Evolutionary conservation across 2,888 invertebrate species (phyloP).

Genomic region (Entomobrya proxima): DNA sequence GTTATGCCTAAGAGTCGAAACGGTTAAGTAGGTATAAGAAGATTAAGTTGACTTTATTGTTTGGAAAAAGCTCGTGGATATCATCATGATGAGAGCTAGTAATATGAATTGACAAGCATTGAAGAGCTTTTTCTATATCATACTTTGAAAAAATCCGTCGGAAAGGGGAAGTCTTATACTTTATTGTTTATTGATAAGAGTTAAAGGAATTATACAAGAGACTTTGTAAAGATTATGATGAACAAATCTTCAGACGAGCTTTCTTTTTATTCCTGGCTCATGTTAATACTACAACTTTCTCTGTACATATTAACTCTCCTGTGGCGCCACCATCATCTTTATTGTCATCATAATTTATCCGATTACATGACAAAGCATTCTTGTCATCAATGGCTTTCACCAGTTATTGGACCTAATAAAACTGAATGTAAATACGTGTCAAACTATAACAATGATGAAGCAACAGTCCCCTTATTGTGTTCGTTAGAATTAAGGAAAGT

Average conservation of each 20-base stretch:
- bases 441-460: background rate
- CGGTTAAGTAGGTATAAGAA: no score
- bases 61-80: background rate
- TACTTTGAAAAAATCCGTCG: no score
- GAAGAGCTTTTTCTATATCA: background rate
- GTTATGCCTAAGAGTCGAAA: no score
- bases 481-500: no score
- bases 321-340: background rate
- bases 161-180: no score
- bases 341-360: background rate
- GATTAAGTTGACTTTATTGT: background rate
- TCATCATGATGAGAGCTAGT: background rate
- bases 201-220: no score
- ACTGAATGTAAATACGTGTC: background rate
- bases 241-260: conserved; percentile 38
- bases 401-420: background rate
- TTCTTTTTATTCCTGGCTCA: conserved; percentile 17
- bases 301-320: background rate
- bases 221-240: conserved; percentile 15
- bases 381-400: background rate
- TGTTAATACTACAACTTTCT: background rate
- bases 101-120: background rate
- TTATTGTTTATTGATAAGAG: no score
- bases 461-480: background rate
- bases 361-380: background rate